Evolutionary conservation across 2,797 vertebrate species (phyloP).

Genomic region (Varecia variegata): DNA sequence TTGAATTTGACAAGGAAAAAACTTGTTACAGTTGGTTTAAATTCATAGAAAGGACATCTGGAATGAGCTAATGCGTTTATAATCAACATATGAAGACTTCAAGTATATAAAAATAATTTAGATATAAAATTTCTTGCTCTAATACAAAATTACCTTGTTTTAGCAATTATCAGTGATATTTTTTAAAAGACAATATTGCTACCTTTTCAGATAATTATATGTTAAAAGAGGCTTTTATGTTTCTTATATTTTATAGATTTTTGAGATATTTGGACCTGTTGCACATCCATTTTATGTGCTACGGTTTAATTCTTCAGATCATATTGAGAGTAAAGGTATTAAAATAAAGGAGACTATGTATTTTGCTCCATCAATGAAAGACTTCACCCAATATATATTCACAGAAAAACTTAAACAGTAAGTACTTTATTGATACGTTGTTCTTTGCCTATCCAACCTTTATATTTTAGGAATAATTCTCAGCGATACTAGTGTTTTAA

Average conservation of each 20-base stretch:
- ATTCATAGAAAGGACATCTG: neutral
- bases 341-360: conserved; percentile 88
- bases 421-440: conserved; percentile 73
- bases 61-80: neutral
- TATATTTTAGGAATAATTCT: conserved; percentile 7
- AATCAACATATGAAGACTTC: neutral
- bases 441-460: neutral
- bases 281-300: conserved; percentile 93
- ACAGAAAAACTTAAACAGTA: conserved; percentile 90
- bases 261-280: conserved; percentile 96
- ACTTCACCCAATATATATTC: conserved; percentile 94
- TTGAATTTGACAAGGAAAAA: neutral
- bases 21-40: neutral
- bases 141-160: neutral
- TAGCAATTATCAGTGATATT: neutral
- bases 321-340: conserved; percentile 88
- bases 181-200: neutral
- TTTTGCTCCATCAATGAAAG: conserved; percentile 90
- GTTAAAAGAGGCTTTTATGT: neutral
- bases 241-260: conserved; percentile 87
- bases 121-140: too few relatives aligned
- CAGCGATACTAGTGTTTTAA: neutral
- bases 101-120: neutral
- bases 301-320: conserved; percentile 90
- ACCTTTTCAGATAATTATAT: neutral